Base-by-base conservation (phyloP, 2,113 vertebrate genomes). In the Urocynchramus pylzowi region DNA sequence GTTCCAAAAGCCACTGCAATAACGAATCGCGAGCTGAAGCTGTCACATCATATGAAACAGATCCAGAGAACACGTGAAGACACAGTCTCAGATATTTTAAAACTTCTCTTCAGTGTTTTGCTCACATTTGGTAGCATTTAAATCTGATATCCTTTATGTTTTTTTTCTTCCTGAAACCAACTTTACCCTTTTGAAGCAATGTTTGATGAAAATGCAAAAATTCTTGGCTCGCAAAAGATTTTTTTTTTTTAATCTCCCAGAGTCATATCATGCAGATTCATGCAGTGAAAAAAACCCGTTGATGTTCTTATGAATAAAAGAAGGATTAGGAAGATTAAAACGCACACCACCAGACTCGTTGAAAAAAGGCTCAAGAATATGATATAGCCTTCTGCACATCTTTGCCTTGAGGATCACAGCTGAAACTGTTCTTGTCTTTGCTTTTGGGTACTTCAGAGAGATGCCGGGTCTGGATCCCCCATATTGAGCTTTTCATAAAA, bases 101-200 rank as follows among this genome's bases (percentile, higher is more conserved):
- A 94, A 93, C 76, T 94, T 94, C 56, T 83, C 59, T 86, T 87
- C 90, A 87, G 60, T 84, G 69, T 92, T 96, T 94, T 2, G 4
- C 64, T 96, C 68, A 94, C 83, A 97, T 96, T 95, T 97, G 88
- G 83, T 90, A 93, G 41, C 83, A 89, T 97, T 96, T 95, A 95
- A 86, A 92, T 86, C 84, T 87, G 73, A 86, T 81, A 60, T 60
- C 47, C 41, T 81, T 89, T 75, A 81, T 21, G 31, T 26, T 65
- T 70, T 74, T 69, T 84, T 75, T 79, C n/a, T 71, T 22, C 30
- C 13, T 70, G 50, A 81, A 94, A 86, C 50, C 42, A 50, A 45
- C 76, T 37, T 63, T 54, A 65, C 27, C 39, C 70, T 88, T 91
- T 78, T 76, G 75, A 96, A 95, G 83, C 57, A 56, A 33, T 7